A percentile compares a stretch with the other conserved stretches of the same genome.
Conservation (phyloP, 2,888 invertebrate genomes). For the Entomobrya multifasciata region DNA sequence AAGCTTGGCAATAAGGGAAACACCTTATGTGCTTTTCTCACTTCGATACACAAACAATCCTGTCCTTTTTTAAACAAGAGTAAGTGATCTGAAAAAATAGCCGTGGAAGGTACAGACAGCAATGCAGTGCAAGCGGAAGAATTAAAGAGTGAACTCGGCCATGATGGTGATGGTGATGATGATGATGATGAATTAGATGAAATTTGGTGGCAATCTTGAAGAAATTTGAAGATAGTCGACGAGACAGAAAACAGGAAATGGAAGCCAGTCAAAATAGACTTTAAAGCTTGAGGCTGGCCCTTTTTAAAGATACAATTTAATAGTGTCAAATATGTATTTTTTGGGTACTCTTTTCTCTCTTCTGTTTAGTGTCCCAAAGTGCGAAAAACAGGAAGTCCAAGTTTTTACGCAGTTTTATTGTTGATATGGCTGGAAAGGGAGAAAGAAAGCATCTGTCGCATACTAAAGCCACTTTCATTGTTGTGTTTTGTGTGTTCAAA, state of each 20-base stretch:
- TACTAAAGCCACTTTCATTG: neutral
- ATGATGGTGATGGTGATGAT: neutral
- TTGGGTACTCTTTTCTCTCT: no score
- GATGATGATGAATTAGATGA: slow-evolving; percentile 20
- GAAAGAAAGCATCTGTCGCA: slow-evolving; percentile 9
- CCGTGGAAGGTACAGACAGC: no score
- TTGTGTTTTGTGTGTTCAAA: no score
- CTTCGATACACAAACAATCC: no score
- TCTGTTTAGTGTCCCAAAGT: no score
- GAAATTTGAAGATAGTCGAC: neutral
- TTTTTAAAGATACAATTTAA: slow-evolving; percentile 22
- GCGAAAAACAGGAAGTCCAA: neutral
- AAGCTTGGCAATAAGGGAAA: slow-evolving; percentile 1
- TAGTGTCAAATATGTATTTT: no score
- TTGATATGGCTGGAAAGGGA: neutral
- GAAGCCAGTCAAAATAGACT: no score
- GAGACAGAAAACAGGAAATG: neutral
- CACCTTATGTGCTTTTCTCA: neutral
- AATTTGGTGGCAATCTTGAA: slow-evolving; percentile 37
- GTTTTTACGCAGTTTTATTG: slow-evolving; percentile 11
- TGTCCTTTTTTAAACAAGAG: no score
- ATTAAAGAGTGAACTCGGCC: no score
- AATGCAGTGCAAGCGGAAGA: no score
- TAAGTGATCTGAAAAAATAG: no score
- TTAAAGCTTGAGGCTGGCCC: neutral